phyloP scores from a whole-genome alignment of 2,888 invertebrate genomes.

The Omphaloscelis lunosa region DNA sequence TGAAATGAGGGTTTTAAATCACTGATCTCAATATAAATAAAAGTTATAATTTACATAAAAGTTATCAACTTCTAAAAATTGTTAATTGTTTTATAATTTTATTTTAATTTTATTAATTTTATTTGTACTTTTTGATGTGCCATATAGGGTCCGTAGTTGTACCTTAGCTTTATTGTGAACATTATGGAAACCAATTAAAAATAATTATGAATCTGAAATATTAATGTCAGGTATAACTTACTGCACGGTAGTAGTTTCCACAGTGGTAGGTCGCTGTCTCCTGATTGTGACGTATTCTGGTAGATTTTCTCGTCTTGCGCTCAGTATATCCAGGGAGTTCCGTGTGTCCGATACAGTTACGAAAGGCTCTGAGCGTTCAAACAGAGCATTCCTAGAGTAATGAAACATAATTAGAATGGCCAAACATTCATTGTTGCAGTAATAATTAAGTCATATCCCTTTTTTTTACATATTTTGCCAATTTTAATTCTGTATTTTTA shows the following conservation, averaged over 20 bases:
- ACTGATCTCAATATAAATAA: too few relatives aligned
- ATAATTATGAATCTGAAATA: not conserved
- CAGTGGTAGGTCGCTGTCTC: conserved; percentile 89
- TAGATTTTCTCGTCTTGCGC: conserved; percentile 79
- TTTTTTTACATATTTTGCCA: not conserved
- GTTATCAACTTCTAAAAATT: not conserved
- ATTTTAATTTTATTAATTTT: not conserved
- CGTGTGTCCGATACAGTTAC: conserved; percentile 78
- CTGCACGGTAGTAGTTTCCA: conserved; percentile 87
- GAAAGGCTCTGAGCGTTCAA: conserved; percentile 82
- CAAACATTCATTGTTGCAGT: not conserved
- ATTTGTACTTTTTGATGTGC: not conserved
- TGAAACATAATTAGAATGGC: not conserved
- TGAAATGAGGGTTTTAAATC: not conserved
- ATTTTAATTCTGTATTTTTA: not conserved
- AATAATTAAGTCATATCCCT: not conserved
- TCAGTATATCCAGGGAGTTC: conserved; percentile 77
- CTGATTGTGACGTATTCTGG: conserved; percentile 93
- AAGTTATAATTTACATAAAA: too few relatives aligned
- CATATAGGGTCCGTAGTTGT: too few relatives aligned
- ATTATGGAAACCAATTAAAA: not conserved
- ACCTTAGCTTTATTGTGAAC: too few relatives aligned
- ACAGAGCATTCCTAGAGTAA: conserved; percentile 83
- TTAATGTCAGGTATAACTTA: conserved; percentile 71
- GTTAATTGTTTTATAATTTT: not conserved